Evolutionary conservation across 2,888 invertebrate species (phyloP).

Genomic region (Pharmacophagus antenor): DNA sequence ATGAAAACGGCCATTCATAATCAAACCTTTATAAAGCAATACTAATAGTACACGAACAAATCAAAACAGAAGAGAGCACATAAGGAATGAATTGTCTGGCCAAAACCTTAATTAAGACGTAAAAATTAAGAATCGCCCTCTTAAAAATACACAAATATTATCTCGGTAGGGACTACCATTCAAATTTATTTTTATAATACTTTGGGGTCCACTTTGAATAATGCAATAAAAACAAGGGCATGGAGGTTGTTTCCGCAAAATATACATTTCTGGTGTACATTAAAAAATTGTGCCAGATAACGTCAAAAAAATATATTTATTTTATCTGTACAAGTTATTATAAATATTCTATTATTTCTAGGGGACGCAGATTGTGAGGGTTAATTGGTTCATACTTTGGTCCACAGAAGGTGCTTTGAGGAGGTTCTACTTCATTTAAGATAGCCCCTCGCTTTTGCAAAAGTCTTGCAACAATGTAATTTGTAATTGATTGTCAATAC

Average conservation of each 20-base stretch:
- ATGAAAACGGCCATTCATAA: too few species aligned
- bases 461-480: too few species aligned
- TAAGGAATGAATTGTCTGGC: not conserved
- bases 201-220: conserved; percentile 19
- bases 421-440: too few species aligned
- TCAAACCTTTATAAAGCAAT: too few species aligned
- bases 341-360: not conserved
- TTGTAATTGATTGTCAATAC: too few species aligned
- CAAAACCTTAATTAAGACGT: conserved; percentile 1
- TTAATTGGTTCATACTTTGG: too few species aligned
- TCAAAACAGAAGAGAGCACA: too few species aligned
- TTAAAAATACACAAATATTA: conserved; percentile 5
- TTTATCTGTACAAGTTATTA: not conserved
- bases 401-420: too few species aligned
- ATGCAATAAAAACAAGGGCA: conserved; percentile 24
- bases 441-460: too few species aligned
- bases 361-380: too few species aligned
- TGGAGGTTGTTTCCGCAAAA: conserved; percentile 12
- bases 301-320: conserved; percentile 5
- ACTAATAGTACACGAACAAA: too few species aligned
- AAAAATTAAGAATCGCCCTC: conserved; percentile 5
- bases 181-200: conserved; percentile 23
- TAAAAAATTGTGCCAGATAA: conserved; percentile 10
- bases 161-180: not conserved
- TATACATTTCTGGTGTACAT: conserved; percentile 17